Evolutionary conservation across 2,113 vertebrate genomes (phyloP), one percentile per base, ranked within the genome.

Genomic region (Cololabis saira): DNA sequence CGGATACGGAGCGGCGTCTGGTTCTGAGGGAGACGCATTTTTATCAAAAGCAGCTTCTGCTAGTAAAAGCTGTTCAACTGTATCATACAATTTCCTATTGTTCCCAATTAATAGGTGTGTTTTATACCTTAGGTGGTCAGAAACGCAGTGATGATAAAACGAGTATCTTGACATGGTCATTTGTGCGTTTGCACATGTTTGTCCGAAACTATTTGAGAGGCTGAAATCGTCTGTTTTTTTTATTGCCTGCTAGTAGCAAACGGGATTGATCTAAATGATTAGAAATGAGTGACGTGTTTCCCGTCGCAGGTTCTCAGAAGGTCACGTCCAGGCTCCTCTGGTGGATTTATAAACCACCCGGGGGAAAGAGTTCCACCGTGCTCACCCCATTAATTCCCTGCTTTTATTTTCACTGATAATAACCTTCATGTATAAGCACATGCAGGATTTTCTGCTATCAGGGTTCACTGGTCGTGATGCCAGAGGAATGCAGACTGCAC

Each of bases 1-100:
- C 77, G 70, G 78, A 83, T 89, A 91, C 91, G 88, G 90, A 80
- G 82, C 90, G 87, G 61, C 69, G 74, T 82, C 81, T 65, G 33
- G 61, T 24, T 61, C 49, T 27, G 44, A 56, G 40, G 55, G 55
- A 49, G 8, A 85, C 74, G 81, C 55, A 82, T 44, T 71, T 80
- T 48, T 70, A 63, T 75, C 85, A 70, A 71, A 80, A 61, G 55
- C 18, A 45, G 62, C 44, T 61, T 19, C 68, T 70, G 67, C 64
- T 67, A 87, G 80, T 72, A 49, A 67, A 59, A 80, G 58, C 21
- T 62, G 61, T 19, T 83, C n/a, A 73, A 87, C 59, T 49, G 83
- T 84, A 57, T 61, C 42, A 77, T 57, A 78, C 44, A 59, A 68
- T 52, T 63, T 44, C n/a, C 65, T 4, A 2, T 50, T 7, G 60